Evolutionary conservation across 1,140 invertebrate genomes (phyloP), one percentile per base, ranked within the genome.

Genomic region (Laupala kohalensis): DNA sequence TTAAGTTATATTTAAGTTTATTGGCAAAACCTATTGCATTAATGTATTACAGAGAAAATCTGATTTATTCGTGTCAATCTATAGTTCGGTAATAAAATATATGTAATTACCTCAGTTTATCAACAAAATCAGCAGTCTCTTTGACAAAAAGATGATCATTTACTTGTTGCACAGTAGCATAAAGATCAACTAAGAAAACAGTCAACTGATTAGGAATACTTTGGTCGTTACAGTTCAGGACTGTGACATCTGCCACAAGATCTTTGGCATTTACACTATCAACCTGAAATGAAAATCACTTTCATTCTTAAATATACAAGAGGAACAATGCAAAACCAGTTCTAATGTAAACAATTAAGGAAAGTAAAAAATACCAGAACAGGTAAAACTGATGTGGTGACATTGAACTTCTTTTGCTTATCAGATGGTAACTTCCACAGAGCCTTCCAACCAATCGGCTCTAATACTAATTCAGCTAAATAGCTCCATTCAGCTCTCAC

Each of bases 361-460:
- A n/a, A n/a, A n/a, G n/a, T n/a, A n/a, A n/a, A n/a, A n/a, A n/a
- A n/a, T n/a, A n/a, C n/a, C n/a, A n/a, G n/a, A n/a, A n/a, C n/a
- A n/a, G n/a, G n/a, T n/a, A n/a, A n/a, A n/a, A n/a, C n/a, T n/a
- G n/a, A n/a, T n/a, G n/a, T n/a, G n/a, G n/a, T n/a, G n/a, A n/a
- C n/a, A n/a, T n/a, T n/a, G n/a, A 86, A 79, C 26, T 83, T 80
- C 75, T 86, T 83, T 66, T 86, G 87, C 24, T 81, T 84, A 6
- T 81, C 73, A 6, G 85, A 79, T 24, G 86, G 82, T 73, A 88
- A 85, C 77, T 86, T 87, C 87, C 87, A 88, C 24, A 88, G 74
- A 2, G 85, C 86, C 76, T 84, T 84, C 86, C 86, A 88, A 5
- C 86, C 86, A 74, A 78, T 78, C 29, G 84, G 83, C 71, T 88